phyloP scores from a whole-genome alignment of 2,113 vertebrate species.

The Scophthalmus maximus region DNA sequence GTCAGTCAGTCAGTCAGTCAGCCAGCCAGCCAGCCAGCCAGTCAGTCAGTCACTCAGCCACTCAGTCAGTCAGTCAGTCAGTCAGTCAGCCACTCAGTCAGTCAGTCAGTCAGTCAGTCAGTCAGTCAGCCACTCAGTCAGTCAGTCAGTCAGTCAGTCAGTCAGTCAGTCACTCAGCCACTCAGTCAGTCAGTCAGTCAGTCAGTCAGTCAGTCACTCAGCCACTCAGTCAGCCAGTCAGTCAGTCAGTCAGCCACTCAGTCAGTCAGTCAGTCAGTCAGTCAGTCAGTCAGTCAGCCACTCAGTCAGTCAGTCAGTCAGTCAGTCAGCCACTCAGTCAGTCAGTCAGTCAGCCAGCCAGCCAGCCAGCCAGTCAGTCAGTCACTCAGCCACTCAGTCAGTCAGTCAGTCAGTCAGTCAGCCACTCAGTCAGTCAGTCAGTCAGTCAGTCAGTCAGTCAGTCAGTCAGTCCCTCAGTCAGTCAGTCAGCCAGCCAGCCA shows the following conservation, averaged over 20 bases:
- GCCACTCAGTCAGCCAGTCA: background rate
- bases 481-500: no score
- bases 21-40: slow-evolving; percentile 8
- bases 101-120: background rate
- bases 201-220: slow-evolving; percentile 13
- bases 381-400: slow-evolving; percentile 6
- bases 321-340: slow-evolving; percentile 16
- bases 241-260: slow-evolving; percentile 20
- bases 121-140: slow-evolving; percentile 8
- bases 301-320: slow-evolving; percentile 4
- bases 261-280: background rate
- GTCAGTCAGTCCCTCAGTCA: background rate
- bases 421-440: slow-evolving; percentile 11
- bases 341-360: background rate
- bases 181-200: background rate
- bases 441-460: background rate
- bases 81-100: slow-evolving; percentile 16
- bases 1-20: background rate
- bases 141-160: background rate
- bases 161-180: slow-evolving; percentile 8
- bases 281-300: slow-evolving; percentile 6
- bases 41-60: no score
- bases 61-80: background rate
- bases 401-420: background rate
- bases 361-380: slow-evolving; percentile 14